A percentile compares a stretch with the other conserved stretches of the same genome.
Evolutionary conservation across 1,140 invertebrate genomes (phyloP).

Genomic region (Xylocopa sonorina): DNA sequence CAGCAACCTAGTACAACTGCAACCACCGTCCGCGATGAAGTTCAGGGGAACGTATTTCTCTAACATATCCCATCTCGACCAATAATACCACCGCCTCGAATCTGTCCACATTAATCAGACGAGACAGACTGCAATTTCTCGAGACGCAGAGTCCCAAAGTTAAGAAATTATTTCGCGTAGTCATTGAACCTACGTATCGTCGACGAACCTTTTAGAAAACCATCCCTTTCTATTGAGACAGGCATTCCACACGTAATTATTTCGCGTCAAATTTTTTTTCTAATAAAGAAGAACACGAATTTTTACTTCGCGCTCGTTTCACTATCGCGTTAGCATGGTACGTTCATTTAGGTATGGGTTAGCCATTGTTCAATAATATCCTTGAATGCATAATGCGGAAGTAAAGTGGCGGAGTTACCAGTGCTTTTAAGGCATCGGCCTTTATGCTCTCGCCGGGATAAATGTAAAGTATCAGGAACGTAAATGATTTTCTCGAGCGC

Average conservation of each 20-base stretch:
- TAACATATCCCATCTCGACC: conserved; percentile 32
- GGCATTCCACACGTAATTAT: too few species aligned
- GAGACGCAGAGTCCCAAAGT: conserved; percentile 34
- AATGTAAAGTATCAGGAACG: conserved; percentile 27
- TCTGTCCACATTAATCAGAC: conserved; percentile 59
- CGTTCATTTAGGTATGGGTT: conserved; percentile 13
- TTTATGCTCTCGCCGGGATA: conserved; percentile 15
- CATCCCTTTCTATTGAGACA: too few species aligned
- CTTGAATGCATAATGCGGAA: conserved; percentile 15
- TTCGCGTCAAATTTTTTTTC: too few species aligned
- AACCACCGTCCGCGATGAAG: conserved; percentile 30
- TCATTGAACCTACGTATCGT: too few species aligned
- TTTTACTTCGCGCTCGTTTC: neutral
- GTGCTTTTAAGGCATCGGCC: conserved; percentile 1
- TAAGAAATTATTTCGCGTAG: too few species aligned
- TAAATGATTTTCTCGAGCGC: conserved; percentile 25
- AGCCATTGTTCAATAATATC: conserved; percentile 35
- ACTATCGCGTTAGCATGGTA: neutral
- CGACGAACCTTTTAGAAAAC: too few species aligned
- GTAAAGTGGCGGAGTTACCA: neutral
- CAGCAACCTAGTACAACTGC: conserved; percentile 24
- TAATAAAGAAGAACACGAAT: neutral
- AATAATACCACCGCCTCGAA: conserved; percentile 40
- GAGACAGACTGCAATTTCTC: conserved; percentile 51
- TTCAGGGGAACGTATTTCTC: conserved; percentile 36